Evolutionary conservation across 2,113 vertebrate genomes (phyloP).

Genomic region (Melanotaenia duboulayi): DNA sequence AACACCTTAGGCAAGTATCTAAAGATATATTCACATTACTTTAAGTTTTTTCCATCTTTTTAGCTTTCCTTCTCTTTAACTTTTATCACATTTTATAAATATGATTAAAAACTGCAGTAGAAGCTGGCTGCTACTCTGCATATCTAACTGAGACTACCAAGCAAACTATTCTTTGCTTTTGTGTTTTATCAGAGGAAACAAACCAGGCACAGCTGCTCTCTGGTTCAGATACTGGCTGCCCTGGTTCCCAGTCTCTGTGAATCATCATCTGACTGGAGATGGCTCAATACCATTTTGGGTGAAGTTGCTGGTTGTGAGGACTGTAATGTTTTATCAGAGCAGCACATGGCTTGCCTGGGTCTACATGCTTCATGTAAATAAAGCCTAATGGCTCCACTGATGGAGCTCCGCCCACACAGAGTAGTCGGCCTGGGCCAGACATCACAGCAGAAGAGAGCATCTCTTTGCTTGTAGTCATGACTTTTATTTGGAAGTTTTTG

Average conservation of each 20-base stretch:
- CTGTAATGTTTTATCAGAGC: conserved; percentile 55
- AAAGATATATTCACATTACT: too few relatives aligned
- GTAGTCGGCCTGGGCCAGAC: conserved; percentile 25
- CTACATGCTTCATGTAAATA: conserved; percentile 78
- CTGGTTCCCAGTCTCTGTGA: conserved; percentile 41
- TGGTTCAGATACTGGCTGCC: conserved; percentile 36
- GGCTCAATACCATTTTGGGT: conserved; percentile 73
- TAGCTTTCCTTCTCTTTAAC: too few relatives aligned
- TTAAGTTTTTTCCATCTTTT: too few relatives aligned
- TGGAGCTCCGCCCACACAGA: conserved; percentile 41
- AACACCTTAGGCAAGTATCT: too few relatives aligned
- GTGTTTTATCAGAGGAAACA: conserved; percentile 65
- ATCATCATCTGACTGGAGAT: conserved; percentile 62
- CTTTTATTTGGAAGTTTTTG: conserved; percentile 25
- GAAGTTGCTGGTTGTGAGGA: conserved; percentile 49
- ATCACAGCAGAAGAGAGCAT: conserved; percentile 44
- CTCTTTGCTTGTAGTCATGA: conserved; percentile 11
- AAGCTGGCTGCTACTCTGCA: conserved; percentile 47
- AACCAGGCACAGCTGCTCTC: conserved; percentile 33
- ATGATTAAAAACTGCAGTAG: background rate
- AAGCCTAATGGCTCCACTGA: conserved; percentile 64
- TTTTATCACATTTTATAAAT: background rate
- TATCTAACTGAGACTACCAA: conserved; percentile 57
- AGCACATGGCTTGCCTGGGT: conserved; percentile 61
- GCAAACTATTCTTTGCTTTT: conserved; percentile 30